phyloP scores from a whole-genome alignment of 2,797 vertebrate species.

The Cuniculus paca region DNA sequence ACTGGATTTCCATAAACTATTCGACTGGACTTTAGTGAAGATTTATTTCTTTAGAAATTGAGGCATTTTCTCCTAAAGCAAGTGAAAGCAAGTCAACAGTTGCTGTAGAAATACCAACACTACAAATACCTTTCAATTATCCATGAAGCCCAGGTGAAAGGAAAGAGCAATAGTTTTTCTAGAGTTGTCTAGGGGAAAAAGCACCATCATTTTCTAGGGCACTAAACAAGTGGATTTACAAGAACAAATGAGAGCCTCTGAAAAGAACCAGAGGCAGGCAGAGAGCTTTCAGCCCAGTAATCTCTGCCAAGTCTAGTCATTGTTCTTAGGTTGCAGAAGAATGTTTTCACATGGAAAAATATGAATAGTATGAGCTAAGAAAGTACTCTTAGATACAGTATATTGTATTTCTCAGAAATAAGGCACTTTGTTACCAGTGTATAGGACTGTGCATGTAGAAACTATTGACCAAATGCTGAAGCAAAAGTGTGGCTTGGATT shows the following conservation, averaged over 20 bases:
- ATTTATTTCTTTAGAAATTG: conserved; percentile 62
- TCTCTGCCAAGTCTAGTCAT: conserved; percentile 17
- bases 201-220: conserved; percentile 54
- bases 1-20: background rate
- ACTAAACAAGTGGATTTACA: conserved; percentile 3
- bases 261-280: background rate
- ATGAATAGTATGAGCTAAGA: background rate
- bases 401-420: background rate
- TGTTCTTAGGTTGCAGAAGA: background rate
- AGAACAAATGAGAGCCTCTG: conserved; percentile 12
- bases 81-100: conserved; percentile 35
- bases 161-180: background rate
- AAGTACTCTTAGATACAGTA: background rate
- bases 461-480: background rate
- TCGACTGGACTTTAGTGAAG: conserved; percentile 15
- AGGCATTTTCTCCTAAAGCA: background rate
- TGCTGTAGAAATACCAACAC: conserved; percentile 50
- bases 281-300: background rate
- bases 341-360: background rate
- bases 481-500: background rate
- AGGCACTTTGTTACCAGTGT: background rate
- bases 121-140: conserved; percentile 56
- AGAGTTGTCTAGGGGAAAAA: conserved; percentile 40
- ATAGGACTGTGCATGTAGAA: background rate
- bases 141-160: conserved; percentile 48